phyloP scores from a whole-genome alignment of 2,888 invertebrate species.

The Liposcelis brunnea region DNA sequence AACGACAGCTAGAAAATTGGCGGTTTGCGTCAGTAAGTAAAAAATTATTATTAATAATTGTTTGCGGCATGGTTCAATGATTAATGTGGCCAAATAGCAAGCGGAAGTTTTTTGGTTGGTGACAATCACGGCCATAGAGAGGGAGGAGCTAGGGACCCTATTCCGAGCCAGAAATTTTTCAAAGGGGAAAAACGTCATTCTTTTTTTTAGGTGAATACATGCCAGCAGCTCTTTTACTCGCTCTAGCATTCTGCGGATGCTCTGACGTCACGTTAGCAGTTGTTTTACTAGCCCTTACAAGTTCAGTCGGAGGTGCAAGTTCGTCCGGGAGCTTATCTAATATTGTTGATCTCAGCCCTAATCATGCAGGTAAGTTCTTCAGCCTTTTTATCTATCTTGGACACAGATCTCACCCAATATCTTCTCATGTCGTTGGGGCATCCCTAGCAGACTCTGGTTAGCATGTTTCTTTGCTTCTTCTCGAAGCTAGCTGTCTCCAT shows the following conservation, averaged over 20 bases:
- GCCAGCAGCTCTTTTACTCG: constrained; percentile 14
- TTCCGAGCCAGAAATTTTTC: too few relatives aligned
- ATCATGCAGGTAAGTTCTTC: constrained; percentile 10
- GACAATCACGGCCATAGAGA: too few relatives aligned
- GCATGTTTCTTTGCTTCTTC: background rate
- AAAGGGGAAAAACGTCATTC: background rate
- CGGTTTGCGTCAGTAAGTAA: constrained; percentile 16
- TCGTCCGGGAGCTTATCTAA: constrained; percentile 17
- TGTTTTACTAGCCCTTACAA: constrained; percentile 12
- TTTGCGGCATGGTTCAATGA: too few relatives aligned
- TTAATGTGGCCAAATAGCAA: too few relatives aligned
- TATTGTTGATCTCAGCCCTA: constrained; percentile 14
- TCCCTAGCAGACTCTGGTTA: too few relatives aligned
- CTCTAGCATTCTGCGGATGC: constrained; percentile 13
- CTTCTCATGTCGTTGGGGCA: too few relatives aligned
- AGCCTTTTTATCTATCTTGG: too few relatives aligned
- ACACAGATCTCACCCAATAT: too few relatives aligned
- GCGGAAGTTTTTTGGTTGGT: too few relatives aligned
- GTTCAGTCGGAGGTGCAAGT: constrained; percentile 16
- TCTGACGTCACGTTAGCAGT: constrained; percentile 13
- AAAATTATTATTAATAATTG: background rate
- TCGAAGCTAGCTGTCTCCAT: too few relatives aligned
- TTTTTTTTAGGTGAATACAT: constrained; percentile 15
- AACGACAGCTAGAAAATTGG: constrained; percentile 16
- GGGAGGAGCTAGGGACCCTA: too few relatives aligned